Base-by-base conservation (phyloP, 2,797 vertebrate genomes). In the Malacoraja senta region DNA sequence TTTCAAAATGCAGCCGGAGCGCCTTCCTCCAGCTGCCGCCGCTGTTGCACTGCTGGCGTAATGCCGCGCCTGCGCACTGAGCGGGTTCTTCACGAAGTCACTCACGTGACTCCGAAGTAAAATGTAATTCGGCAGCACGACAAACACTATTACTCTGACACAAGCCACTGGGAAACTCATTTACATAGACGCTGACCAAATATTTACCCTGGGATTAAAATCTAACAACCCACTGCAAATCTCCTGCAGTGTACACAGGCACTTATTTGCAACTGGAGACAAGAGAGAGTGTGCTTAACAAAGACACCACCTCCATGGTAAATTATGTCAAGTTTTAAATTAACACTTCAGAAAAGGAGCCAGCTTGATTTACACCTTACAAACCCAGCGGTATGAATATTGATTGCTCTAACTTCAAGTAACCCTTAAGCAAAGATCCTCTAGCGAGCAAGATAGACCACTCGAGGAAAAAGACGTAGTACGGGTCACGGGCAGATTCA, bases 191-290 rank as follows among this genome's bases (percentile, higher is more conserved):
- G 65, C 84, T 35, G 32, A 35, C 17, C 84, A 88, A 68, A 88
- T 88, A 88, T 88, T 88, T 88, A 68, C 84, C 63, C 10, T 88
- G 84, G 84, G n/a, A 88, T 88, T 88, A 88, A 88, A 88, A 88
- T 88, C 61, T 88, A 68, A 35, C 21, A 88, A 68, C n/a, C 7
- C n/a, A 65, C 35, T 88, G 84, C 65, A 88, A 88, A 17, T 65
- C 63, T 88, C 4, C 7, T 88, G 61, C 65, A 88, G 68, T 88
- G 84, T 68, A 35, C 84, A 88, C 17, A 1, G 7, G 35, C 84
- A 88, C 84, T n/a, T 86, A 32, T 88, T 63, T 65, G 61, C 63
- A 63, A 32, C 3, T 65, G 13, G 58, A 19, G n/a, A 88, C 29
- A 35, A 65, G 32, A 88, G 61, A 88, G 61, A 35, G n/a, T 35